Conservation (phyloP, 2,888 invertebrate species). For the Morpho helenor region DNA sequence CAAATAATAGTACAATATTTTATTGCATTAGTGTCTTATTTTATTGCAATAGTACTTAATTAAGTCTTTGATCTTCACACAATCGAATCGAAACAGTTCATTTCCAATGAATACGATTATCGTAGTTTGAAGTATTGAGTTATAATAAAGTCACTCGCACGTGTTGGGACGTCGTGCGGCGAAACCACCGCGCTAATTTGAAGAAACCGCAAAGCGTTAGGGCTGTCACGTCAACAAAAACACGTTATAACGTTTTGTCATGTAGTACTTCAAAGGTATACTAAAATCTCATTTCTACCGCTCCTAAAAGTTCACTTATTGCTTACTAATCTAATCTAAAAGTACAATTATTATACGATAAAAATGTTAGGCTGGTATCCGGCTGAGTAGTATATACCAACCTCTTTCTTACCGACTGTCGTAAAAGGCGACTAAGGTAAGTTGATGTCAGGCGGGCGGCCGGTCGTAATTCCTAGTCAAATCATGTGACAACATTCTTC, state of each 20-base stretch:
- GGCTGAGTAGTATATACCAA: too few species aligned
- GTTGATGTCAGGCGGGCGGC: too few species aligned
- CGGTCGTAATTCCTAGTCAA: too few species aligned
- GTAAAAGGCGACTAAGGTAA: too few species aligned
- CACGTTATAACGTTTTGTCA: not conserved
- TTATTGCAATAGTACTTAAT: too few species aligned
- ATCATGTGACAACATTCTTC: too few species aligned
- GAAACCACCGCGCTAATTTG: conserved; percentile 38
- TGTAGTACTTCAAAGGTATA: not conserved
- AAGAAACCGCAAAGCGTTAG: conserved; percentile 29
- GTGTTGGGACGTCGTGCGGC: conserved; percentile 35
- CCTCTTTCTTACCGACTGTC: too few species aligned
- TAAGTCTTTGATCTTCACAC: not conserved
- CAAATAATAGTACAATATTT: too few species aligned
- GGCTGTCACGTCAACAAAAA: not conserved
- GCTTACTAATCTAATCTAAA: too few species aligned
- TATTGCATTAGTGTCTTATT: too few species aligned
- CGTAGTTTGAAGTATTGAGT: conserved; percentile 23
- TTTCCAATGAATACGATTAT: conserved; percentile 20
- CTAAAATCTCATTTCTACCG: not conserved
- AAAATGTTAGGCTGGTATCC: too few species aligned
- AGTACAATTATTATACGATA: too few species aligned
- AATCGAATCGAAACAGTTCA: conserved; percentile 1
- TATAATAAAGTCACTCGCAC: conserved; percentile 32
- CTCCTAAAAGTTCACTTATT: not conserved